These are phyloP conservation scores for Odontesthes bonariensis DNA, from an alignment of 2,113 vertebrate genomes.

Conservation along the genomic window DNA sequence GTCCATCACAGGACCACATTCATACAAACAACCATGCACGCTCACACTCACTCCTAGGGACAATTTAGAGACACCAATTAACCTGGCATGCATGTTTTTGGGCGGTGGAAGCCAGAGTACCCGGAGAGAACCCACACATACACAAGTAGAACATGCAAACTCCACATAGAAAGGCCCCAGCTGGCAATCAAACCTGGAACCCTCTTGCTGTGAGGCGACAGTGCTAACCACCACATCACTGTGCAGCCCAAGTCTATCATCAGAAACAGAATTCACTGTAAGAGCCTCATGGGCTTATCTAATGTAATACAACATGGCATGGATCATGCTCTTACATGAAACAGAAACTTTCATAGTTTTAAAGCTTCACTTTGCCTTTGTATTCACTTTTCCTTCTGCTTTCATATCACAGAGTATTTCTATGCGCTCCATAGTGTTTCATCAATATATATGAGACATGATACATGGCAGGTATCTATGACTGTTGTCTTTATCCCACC, in stretches of 20 bases:
- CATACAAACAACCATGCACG: too few relatives aligned
- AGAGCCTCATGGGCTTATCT: conserved; percentile 39
- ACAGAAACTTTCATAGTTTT: conserved; percentile 19
- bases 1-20: too few relatives aligned
- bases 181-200: too few relatives aligned
- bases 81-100: too few relatives aligned
- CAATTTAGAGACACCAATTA: too few relatives aligned
- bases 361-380: conserved; percentile 30
- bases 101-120: too few relatives aligned
- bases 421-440: neutral
- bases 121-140: too few relatives aligned
- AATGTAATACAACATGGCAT: conserved; percentile 44
- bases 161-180: too few relatives aligned
- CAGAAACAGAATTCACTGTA: conserved; percentile 27
- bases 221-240: too few relatives aligned
- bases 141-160: too few relatives aligned
- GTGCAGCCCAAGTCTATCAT: conserved; percentile 32
- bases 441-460: conserved; percentile 22
- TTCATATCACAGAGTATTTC: neutral
- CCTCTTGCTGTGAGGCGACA: too few relatives aligned
- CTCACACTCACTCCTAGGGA: too few relatives aligned
- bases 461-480: conserved; percentile 23
- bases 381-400: neutral
- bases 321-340: conserved; percentile 38
- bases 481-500: conserved; percentile 52